Evolutionary conservation across 2,113 vertebrate species (phyloP).

Genomic region (Etia nguti): DNA sequence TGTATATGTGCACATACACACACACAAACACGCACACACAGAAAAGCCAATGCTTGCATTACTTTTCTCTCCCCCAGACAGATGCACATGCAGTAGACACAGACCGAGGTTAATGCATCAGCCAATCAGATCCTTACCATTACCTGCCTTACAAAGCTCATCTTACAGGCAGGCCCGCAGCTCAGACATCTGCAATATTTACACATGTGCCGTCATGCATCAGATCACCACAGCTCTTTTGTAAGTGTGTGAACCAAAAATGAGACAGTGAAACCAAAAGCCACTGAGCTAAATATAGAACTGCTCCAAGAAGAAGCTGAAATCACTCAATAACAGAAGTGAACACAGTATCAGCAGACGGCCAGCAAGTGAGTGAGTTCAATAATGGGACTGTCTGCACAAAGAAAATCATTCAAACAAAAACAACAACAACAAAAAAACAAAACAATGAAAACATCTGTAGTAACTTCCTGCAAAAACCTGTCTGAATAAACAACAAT

Average conservation of each 20-base stretch:
- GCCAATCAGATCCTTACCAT: slow-evolving; percentile 88
- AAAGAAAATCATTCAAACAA: not conserved
- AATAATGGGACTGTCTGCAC: not conserved
- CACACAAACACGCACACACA: not conserved
- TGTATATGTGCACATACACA: not conserved
- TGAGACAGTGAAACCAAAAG: slow-evolving; percentile 45
- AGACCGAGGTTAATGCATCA: slow-evolving; percentile 14
- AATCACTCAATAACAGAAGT: slow-evolving; percentile 23
- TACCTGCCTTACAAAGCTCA: slow-evolving; percentile 81
- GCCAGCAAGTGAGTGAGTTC: not conserved
- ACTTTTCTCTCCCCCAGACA: not conserved
- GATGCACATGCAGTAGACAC: not conserved
- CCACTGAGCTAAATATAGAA: slow-evolving; percentile 10
- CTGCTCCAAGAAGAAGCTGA: slow-evolving; percentile 3
- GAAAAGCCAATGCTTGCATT: no score
- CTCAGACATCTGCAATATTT: slow-evolving; percentile 97
- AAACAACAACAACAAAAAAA: not conserved
- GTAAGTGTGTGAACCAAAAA: slow-evolving; percentile 19
- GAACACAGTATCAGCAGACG: not conserved
- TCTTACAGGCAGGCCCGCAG: slow-evolving; percentile 84
- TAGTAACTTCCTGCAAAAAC: not conserved
- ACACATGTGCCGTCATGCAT: slow-evolving; percentile 86
- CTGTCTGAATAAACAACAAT: not conserved
- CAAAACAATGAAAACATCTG: not conserved
- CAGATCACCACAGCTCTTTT: slow-evolving; percentile 49